Evolutionary conservation across 2,888 invertebrate genomes (phyloP), one percentile per base, ranked within the genome.

Genomic region (Flabesymbios commensalis): DNA sequence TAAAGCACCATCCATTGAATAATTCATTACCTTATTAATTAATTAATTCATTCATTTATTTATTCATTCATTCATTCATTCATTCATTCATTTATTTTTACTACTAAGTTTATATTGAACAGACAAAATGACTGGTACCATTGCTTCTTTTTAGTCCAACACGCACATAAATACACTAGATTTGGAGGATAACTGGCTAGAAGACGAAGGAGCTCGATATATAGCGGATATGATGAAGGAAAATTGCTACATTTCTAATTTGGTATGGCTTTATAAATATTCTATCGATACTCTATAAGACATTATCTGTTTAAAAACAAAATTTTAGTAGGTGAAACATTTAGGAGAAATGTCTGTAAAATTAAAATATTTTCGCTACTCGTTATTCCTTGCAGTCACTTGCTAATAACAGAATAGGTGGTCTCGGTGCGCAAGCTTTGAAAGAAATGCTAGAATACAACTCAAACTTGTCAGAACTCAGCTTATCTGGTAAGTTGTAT

Each of bases 111-210:
- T 29, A 49, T 10, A 10, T 7, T 26, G 10, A 49, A 28, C 7
- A 26, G 10, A 10, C 7, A 14, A 49, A 28, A 49, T 10, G 7
- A 10, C 51, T 26, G 10, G 14, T 17, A 14, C 19, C 7, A 10
- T 49, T 10, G 22, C 22, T 49, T 10, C 5, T 28, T 5, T 19
- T 10, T 68, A 75, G 75, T 69, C 59, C 48, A 79, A 79, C 59
- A 76, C 76, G 5, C 57, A 66, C 1, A 67, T 78, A 2, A 49
- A 72, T 10, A 49, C 47, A 1, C 67, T 79, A 31, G 75, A 79
- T 53, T 68, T 79, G 1, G 69, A 73, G 33, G 78, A 76, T 59
- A 79, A 79, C 70, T 75, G 78, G 74, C 58, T 79, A 42, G 74
- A 74, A 26, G 67, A 63, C 1, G 74, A 72, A 41, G 79, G 79